Evolutionary conservation across 2,797 vertebrate genomes (phyloP).

Genomic region (Poeciliopsis gracilis): DNA sequence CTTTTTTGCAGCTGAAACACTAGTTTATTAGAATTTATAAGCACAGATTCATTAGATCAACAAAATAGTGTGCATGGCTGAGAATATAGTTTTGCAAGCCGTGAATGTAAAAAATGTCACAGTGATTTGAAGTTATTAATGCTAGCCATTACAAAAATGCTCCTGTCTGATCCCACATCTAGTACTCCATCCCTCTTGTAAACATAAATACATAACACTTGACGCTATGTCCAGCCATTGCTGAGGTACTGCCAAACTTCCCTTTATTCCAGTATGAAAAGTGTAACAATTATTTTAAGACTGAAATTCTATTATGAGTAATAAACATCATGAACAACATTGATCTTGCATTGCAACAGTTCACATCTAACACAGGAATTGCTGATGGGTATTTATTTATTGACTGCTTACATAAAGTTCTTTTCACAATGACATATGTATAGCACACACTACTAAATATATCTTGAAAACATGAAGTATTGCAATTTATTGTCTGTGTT

Average conservation of each 20-base stretch:
- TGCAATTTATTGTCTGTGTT: not conserved
- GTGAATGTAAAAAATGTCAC: not conserved
- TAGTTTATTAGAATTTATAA: not conserved
- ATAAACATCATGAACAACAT: not conserved
- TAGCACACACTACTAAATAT: not conserved
- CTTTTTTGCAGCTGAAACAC: not conserved
- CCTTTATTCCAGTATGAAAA: not conserved
- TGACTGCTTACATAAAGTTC: not conserved
- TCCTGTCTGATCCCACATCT: not conserved
- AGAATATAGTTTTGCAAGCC: not conserved
- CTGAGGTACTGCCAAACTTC: not conserved
- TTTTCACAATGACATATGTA: conserved; percentile 1
- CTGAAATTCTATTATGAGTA: not conserved
- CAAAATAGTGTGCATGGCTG: not conserved
- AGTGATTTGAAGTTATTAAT: not conserved
- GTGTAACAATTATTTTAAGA: not conserved
- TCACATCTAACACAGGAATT: not conserved
- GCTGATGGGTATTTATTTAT: not conserved
- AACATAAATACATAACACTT: not conserved
- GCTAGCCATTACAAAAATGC: not conserved
- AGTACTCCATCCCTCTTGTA: not conserved
- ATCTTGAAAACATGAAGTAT: conserved; percentile 8
- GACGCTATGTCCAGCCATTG: not conserved
- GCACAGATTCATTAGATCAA: not conserved
- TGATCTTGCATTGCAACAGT: not conserved